A percentile compares a stretch with the other conserved stretches of the same genome.
These are phyloP conservation scores for Coboldia fuscipes DNA, from an alignment of 1,140 invertebrate species.

Conservation along the genomic window DNA sequence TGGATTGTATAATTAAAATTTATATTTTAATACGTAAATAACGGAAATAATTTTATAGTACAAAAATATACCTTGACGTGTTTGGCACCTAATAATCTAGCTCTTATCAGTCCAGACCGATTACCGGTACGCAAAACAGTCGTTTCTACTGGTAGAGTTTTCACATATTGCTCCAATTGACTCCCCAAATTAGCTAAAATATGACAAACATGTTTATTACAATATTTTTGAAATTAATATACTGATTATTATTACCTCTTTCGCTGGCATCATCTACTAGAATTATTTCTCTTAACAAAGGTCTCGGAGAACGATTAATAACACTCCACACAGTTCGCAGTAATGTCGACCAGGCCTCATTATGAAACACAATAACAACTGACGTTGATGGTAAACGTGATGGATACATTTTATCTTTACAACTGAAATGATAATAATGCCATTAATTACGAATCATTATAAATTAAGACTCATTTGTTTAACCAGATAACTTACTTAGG, in stretches of 20 bases:
- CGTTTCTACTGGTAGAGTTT: conserved; percentile 60
- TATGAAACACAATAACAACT: conserved; percentile 94
- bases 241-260: too few relatives aligned
- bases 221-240: not conserved
- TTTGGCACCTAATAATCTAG: conserved; percentile 75
- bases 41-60: not conserved
- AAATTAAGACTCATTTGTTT: not conserved
- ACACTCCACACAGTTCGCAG: conserved; percentile 91
- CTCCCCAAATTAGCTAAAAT: conserved; percentile 73
- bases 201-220: conserved; percentile 20
- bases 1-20: conserved; percentile 2
- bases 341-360: conserved; percentile 93
- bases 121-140: conserved; percentile 64
- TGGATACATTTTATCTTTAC: conserved; percentile 54
- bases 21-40: not conserved
- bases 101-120: conserved; percentile 82
- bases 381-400: conserved; percentile 66
- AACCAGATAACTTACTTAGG: conserved; percentile 44
- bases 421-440: conserved; percentile 29
- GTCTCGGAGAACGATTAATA: conserved; percentile 73
- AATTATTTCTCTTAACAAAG: conserved; percentile 81
- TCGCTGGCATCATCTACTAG: conserved; percentile 92
- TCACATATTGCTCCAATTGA: conserved; percentile 77
- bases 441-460: conserved; percentile 2
- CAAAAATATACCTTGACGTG: conserved; percentile 39